These are phyloP conservation scores for Mormyrus hasselquistii DNA, from an alignment of 2,797 vertebrate species.

Conservation along the genomic window DNA sequence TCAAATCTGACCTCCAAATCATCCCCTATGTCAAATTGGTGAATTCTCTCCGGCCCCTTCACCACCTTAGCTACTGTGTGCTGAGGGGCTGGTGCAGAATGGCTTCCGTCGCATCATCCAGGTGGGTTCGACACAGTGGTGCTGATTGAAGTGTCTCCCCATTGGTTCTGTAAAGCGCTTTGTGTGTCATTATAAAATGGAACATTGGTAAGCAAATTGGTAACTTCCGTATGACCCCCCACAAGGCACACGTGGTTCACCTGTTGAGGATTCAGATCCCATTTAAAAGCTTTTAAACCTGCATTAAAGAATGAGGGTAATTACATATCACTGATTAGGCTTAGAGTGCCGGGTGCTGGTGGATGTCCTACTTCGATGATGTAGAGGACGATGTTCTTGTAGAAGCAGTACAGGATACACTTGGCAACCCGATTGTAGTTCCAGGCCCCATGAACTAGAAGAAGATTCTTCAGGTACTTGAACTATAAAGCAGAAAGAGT, in stretches of 20 bases:
- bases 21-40: background rate
- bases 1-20: no score
- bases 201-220: background rate
- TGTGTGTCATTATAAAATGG: background rate
- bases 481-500: conserved; percentile 53
- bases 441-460: conserved; percentile 82
- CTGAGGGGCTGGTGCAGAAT: background rate
- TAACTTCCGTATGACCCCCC: background rate
- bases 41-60: background rate
- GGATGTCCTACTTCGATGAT: conserved; percentile 72
- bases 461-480: conserved; percentile 79
- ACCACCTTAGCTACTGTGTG: background rate
- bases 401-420: conserved; percentile 85
- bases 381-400: conserved; percentile 86
- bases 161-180: background rate
- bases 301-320: background rate
- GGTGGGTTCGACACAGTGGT: background rate
- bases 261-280: background rate
- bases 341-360: background rate
- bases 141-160: background rate
- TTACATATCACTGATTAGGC: background rate
- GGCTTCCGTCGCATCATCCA: background rate
- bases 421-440: conserved; percentile 82
- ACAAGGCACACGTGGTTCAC: background rate
- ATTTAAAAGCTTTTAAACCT: background rate